Conservation (phyloP, 2,797 vertebrate genomes). For the Amblyraja radiata region DNA sequence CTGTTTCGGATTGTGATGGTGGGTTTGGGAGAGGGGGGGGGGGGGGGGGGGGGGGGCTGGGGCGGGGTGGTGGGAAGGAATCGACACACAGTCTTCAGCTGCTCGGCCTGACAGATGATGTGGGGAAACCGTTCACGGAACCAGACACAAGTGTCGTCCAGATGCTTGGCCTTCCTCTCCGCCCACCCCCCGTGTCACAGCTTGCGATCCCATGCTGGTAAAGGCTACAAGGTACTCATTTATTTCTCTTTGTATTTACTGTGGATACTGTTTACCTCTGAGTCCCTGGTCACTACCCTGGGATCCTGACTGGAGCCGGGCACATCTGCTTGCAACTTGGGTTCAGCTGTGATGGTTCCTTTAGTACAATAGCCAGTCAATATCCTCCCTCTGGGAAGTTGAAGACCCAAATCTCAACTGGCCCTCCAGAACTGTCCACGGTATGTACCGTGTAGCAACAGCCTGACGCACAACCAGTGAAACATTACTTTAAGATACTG, state of each 20-base stretch:
- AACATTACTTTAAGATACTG: too few relatives aligned
- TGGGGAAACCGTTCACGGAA: neutral
- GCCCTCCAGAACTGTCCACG: too few relatives aligned
- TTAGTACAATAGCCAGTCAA: neutral
- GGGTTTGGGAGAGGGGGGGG: conserved; percentile 38
- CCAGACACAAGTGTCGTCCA: conserved; percentile 37
- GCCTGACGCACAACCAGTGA: too few relatives aligned
- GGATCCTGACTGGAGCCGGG: neutral
- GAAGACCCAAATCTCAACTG: neutral
- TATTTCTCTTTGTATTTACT: neutral
- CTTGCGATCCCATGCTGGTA: conserved; percentile 1
- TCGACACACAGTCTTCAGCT: neutral
- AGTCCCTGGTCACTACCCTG: neutral
- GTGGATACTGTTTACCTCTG: neutral
- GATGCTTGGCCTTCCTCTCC: neutral
- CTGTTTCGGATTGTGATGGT: conserved; percentile 54
- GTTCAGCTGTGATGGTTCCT: neutral
- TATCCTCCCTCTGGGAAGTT: neutral
- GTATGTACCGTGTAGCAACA: too few relatives aligned
- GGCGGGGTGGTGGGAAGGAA: neutral
- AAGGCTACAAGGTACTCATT: neutral
- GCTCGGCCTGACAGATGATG: conserved; percentile 6
- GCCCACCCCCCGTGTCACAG: conserved; percentile 10
- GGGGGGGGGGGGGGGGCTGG: neutral
- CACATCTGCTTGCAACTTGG: neutral